phyloP scores from a whole-genome alignment of 2,113 vertebrate species.

The Rattus norvegicus region GRCr8 NC_086019.1:186952501-186953000 shows the following conservation, averaged over 20 bases:
- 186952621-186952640: slow-evolving; percentile 23
- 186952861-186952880: background rate
- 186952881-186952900: background rate
- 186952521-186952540: slow-evolving; percentile 40
- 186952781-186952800: background rate
- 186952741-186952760: background rate
- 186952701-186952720: background rate
- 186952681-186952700: background rate
- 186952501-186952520: slow-evolving; percentile 43
- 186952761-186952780: background rate
- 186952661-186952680: slow-evolving; percentile 1
- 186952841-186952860: slow-evolving; percentile 22
- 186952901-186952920: background rate
- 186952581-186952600: slow-evolving; percentile 50
- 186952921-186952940: background rate
- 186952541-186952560: slow-evolving; percentile 4
- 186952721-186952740: background rate
- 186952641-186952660: slow-evolving; percentile 28
- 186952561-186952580: slow-evolving; percentile 53
- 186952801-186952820: background rate
- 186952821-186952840: background rate
- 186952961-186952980: background rate
- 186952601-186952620: slow-evolving; percentile 40
- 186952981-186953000: slow-evolving; percentile 28
- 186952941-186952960: background rate